Base-by-base conservation (phyloP, 2,113 vertebrate genomes). In the Chaenogobius annularis region DNA sequence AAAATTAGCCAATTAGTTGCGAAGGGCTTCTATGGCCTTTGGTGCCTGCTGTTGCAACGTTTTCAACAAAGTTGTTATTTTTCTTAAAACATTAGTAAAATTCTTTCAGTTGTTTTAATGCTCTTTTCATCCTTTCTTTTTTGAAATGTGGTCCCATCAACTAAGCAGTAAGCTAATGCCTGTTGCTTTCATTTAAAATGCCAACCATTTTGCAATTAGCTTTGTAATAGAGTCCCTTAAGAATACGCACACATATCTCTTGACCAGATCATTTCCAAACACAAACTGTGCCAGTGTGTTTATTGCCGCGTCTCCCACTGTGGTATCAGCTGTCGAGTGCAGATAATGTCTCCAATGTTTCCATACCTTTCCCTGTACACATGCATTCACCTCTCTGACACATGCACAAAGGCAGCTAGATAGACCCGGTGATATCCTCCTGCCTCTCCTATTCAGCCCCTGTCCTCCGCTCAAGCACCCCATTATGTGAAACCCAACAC, bases 341-440 rank as follows among this genome's bases (percentile, higher is more conserved):
- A 83, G 80, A 83, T 86, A 86, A 86, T 74, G 83, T 80, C 88
- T 88, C 70, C 35, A 70, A 88, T 89, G 83, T 90, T 89, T 86
- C 89, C 88, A 80, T 86, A 82, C 70, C 77, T 70, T 70, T 73
- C 61, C 58, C 63, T 74, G 54, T 79, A 77, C 66, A 12, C 22
- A 3, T 20, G 72, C 70, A 83, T 85, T 89, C 82, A 84, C 70
- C 72, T 7, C 80, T 58, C 55, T 70, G 78, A 82, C 15, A 62
- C 66, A 78, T 20, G 72, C 64, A 90, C 87, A 88, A 91, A 84
- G 62, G 74, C 15, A 15, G 47, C 66, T 66, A 70, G 79, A 90
- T 79, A 63, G 86, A 72, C 65, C 81, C 73, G 66, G 68, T 72
- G 80, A 89, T 87, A 85, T 77, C 75, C 70, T n/a, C 77, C 72